Conservation (phyloP, 2,888 invertebrate species). For the Lycophotia porphyrea region DNA sequence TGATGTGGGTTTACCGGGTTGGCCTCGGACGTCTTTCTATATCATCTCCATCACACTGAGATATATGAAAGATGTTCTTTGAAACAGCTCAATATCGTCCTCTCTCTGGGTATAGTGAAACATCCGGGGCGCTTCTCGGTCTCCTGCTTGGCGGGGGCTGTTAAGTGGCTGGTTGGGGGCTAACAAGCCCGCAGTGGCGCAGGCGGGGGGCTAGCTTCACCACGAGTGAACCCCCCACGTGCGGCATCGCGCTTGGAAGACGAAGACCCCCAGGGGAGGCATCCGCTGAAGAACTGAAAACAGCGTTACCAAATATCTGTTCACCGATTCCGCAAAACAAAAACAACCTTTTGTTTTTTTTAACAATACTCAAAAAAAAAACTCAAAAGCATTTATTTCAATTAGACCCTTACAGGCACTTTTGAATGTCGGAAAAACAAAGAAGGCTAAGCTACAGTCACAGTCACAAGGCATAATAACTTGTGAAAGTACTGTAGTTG, state of each 20-base stretch:
- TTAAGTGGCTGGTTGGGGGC: conserved; percentile 51
- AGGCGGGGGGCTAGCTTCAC: conserved; percentile 30
- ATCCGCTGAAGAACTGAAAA: conserved; percentile 43
- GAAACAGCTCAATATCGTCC: conserved; percentile 35
- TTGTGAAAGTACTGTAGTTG: too few relatives aligned
- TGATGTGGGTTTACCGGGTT: conserved; percentile 37
- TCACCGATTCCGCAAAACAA: background rate
- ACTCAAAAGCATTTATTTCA: too few relatives aligned
- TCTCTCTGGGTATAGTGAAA: conserved; percentile 47
- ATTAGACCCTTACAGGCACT: too few relatives aligned
- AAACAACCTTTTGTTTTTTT: conserved; percentile 24
- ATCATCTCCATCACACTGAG: background rate
- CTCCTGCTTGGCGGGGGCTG: conserved; percentile 42
- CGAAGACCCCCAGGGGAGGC: conserved; percentile 62
- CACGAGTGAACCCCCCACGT: conserved; percentile 34
- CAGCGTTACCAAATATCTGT: conserved; percentile 31
- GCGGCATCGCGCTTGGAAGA: conserved; percentile 48
- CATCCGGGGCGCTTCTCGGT: conserved; percentile 45
- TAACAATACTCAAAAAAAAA: too few relatives aligned
- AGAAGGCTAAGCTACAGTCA: too few relatives aligned
- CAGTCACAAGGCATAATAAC: too few relatives aligned
- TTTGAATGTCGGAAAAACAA: too few relatives aligned
- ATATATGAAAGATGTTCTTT: background rate
- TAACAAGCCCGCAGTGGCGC: conserved; percentile 36
- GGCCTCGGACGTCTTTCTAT: conserved; percentile 39